Evolutionary conservation across 2,797 vertebrate species (phyloP), one percentile per base, ranked within the genome.

Genomic region (Sciaenops ocellatus): DNA sequence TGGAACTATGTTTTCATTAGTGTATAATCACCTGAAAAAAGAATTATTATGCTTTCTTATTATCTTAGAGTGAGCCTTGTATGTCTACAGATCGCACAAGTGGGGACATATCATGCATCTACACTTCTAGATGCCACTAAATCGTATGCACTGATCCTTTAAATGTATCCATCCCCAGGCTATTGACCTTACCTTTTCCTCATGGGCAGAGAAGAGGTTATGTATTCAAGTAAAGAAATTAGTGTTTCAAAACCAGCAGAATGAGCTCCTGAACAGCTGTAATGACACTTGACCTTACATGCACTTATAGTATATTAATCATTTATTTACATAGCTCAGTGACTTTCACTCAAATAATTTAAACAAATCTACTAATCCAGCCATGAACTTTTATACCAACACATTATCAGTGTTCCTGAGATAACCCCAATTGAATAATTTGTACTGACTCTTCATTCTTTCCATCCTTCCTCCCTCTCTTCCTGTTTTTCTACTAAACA

Each of bases 401-500:
- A 50, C 16, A 28, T 65, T 38, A 77, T 76, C 71, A 71, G 30
- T 28, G 73, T 60, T 69, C 61, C 71, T 46, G 13, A 56, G 1
- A 50, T 26, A 60, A 12, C 30, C 62, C 60, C 28, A 83, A 63
- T 62, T 76, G 6, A 74, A 62, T 66, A 6, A 82, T 63, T 73
- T n/a, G 42, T 69, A 28, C 1, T 61, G 34, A 62, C 44, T 56
- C 41, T 59, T 73, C 54, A 76, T 73, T 81, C 61, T 79, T 80
- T 84, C 73, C 50, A 69, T 73, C 46, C 41, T 66, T 79, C 56
- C 60, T 80, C 60, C n/a, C 16, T 73, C 44, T 56, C 61, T 69
- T 69, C 65, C 75, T 78, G 71, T 75, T 85, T 80, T 76, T 78
- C 60, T 54, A 55, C 75, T 59, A 71, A 83, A 84, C 52, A 56